Evolutionary conservation across 2,888 invertebrate species (phyloP), one percentile per base, ranked within the genome.

Genomic region (Temnothorax rugatulus): DNA sequence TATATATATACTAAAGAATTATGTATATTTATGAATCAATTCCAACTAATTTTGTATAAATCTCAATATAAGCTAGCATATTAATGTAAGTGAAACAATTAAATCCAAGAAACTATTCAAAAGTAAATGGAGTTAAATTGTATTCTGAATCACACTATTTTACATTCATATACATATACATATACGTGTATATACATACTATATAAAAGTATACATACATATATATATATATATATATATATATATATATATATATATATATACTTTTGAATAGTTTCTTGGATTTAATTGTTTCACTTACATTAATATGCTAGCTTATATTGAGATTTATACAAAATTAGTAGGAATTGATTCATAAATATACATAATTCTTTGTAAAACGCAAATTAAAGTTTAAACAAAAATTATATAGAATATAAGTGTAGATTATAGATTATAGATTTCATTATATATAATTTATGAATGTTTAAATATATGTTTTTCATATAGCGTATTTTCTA

Each of bases 361-460:
- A 34, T 34, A 34, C 0, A 25, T 66, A 25, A 59, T 44, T 66
- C 15, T 66, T 66, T 47, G 2, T 21, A 44, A 66, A 47, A 47
- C 25, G 25, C 41, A 25, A 7, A 25, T 66, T 66, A 15, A 66
- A 47, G 4, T 66, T 44, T 15, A 44, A 21, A 44, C 2, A 25
- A 66, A 18, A 44, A 4, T 4, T 15, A 13, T 15, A 13, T 25
- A 2, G 7, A 2, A 69, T 52, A 34, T 50, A 54, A 2, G 34
- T 34, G 8, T 29, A 68, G 9, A 68, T 3, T 54, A 54, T 54
- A 54, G 4, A 29, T 44, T 74, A 25, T 5, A 57, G 9, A 66
- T 73, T 73, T 73, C 18, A 3, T 21, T 11, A 34, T 47, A 38
- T 34, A 50, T 34, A 52, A 18, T 75, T 75, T 63, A 63, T 25